Evolutionary conservation across 1,140 invertebrate genomes (phyloP), one percentile per base, ranked within the genome.

Genomic region (Periplaneta americana): DNA sequence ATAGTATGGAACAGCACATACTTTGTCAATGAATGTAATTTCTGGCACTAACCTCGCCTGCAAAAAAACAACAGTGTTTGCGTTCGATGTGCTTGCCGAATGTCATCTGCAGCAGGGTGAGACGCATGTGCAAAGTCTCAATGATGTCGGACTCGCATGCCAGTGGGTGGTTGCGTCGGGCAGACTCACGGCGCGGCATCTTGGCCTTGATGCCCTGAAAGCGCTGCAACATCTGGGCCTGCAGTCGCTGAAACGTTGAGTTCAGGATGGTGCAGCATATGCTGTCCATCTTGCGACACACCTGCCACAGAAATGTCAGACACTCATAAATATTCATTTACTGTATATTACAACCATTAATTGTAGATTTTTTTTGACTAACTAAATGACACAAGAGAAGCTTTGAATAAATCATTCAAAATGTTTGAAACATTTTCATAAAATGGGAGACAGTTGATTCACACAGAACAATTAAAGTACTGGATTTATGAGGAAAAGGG

Each of bases 51-150:
- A 96, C 95, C 89, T 96, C 95, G 86, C 96, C 96, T 75, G 96
- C 94, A 88, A 97, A 97, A 87, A 97, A 97, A 87, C 95, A 96
- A 85, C 95, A 96, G 88, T 96, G 95, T 87, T 95, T 96, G 84
- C 95, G 92, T 87, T 97, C 96, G 85, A 97, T 97, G 85, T 97
- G 96, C 87, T 97, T 97, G 15, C 96, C 96, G 90, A 97, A 96
- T 32, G 95, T 94, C 95, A 97, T 97, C 88, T 97, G 95, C 66
- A 97, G 88, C 74, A 97, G 88, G 48, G 95, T 95, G 11, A 97
- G 90, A 80, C 96, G 91, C 96, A 97, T 97, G 85, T 97, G 95
- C 77, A 96, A 88, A 13, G 95, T 97, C 90, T 97, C 96, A 85
- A 97, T 94, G 79, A 97, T 96, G 87, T 97, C 96, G 76, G 93